phyloP scores from a whole-genome alignment of 2,888 invertebrate genomes.

The Pseudoips prasinana region DNA sequence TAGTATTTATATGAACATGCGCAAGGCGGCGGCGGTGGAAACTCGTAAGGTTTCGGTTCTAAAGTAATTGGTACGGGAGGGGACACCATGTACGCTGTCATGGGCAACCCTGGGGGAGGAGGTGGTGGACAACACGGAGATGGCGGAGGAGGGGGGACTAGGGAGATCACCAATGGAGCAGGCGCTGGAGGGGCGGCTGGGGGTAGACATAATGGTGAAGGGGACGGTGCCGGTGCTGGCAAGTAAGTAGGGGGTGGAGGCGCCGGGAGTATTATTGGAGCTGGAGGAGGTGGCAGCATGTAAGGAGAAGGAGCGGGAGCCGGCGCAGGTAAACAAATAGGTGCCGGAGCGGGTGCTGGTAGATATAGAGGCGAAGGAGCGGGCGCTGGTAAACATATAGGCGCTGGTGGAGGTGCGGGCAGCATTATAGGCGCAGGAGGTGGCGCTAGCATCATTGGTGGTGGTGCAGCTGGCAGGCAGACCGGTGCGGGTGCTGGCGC shows the following conservation, averaged over 20 bases:
- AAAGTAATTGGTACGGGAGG: slow-evolving; percentile 62
- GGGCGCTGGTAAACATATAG: slow-evolving; percentile 27
- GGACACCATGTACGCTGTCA: slow-evolving; percentile 65
- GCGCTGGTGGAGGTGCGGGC: slow-evolving; percentile 27
- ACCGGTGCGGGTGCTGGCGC: slow-evolving; percentile 35
- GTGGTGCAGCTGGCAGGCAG: slow-evolving; percentile 34
- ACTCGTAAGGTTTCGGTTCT: slow-evolving; percentile 59
- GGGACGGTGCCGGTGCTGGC: slow-evolving; percentile 9
- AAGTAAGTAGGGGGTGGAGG: not conserved
- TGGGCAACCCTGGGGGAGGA: slow-evolving; percentile 52
- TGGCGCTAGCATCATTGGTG: slow-evolving; percentile 27
- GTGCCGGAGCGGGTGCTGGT: slow-evolving; percentile 18
- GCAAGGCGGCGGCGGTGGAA: slow-evolving; percentile 21
- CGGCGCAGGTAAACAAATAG: slow-evolving; percentile 7
- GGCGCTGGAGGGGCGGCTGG: slow-evolving; percentile 31
- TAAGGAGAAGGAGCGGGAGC: slow-evolving; percentile 13
- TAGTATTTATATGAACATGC: slow-evolving; percentile 37
- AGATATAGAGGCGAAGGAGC: slow-evolving; percentile 12
- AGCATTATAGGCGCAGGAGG: slow-evolving; percentile 26
- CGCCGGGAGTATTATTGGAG: not conserved
- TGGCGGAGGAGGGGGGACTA: slow-evolving; percentile 48
- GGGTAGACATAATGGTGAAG: slow-evolving; percentile 25
- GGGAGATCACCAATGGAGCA: slow-evolving; percentile 50
- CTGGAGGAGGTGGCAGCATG: slow-evolving; percentile 3
- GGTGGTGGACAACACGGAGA: slow-evolving; percentile 33